Evolutionary conservation across 1,140 invertebrate genomes (phyloP), one percentile per base, ranked within the genome.

Genomic region (Lepidotrigona ventralis): DNA sequence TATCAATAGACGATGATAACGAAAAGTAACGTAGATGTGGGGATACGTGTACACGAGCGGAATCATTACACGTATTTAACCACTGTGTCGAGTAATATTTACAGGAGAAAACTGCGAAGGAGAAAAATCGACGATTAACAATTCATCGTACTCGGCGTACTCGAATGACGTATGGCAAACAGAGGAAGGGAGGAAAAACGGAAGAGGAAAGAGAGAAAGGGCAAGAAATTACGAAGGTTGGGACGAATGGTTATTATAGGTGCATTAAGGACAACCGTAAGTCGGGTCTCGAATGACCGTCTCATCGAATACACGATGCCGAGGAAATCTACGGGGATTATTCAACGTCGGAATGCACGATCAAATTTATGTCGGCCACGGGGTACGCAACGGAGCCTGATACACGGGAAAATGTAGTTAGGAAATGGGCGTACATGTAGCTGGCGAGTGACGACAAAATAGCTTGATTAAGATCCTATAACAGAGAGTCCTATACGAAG

Each of bases 391-490:
- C 74, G 39, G 29, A 15, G 46, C 14, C n/a, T 21, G 68, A 78
- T 63, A 17, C 60, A 58, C 46, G 75, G 54, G 75, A 78, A 79
- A 78, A 60, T 53, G 39, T 51, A 76, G 73, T 82, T 82, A 69
- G 33, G 54, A 69, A 82, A 69, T 77, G 33, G 56, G 66, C 46
- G 75, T 56, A 66, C 66, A 53, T 54, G 66, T 46, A 0, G 39
- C n/a, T 53, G 56, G 21, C 12, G 69, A 83, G 69, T 46, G 51
- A 72, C 69, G 76, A 83, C 69, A 72, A 83, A 83, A 83, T 72
- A 71, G 68, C 68, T 66, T 76, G 82, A 83, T 83, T 83, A 83
- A 79, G 82, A 68, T 69, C 17, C 53, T 66, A 66, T 58, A 51
- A 79, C 58, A 39, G 5, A 39, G 39, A 46, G 39, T 46, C 29